Percentiles rank a stretch among this genome's conserved stretches.
Conservation (phyloP, 2,888 invertebrate species). For the Trisateles emortualis region DNA sequence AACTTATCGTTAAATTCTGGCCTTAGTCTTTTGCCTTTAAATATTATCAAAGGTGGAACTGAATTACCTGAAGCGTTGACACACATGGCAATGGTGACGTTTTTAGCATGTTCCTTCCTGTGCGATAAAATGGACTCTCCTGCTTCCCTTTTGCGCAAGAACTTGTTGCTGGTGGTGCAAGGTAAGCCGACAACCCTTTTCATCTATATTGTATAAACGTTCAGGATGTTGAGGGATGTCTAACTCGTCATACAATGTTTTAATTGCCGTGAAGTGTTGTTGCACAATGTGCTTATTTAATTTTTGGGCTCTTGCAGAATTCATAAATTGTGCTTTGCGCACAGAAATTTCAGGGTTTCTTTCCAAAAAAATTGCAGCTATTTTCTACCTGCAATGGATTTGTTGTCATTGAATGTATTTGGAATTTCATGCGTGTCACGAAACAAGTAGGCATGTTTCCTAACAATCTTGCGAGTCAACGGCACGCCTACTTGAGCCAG, state of each 20-base stretch:
- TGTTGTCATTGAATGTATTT: constrained; percentile 32
- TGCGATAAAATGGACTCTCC: constrained; percentile 41
- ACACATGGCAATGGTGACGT: constrained; percentile 21
- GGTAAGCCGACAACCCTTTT: constrained; percentile 42
- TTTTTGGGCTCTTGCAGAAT: constrained; percentile 47
- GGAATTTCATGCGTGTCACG: constrained; percentile 44
- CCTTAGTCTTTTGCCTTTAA: constrained; percentile 38
- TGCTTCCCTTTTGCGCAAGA: constrained; percentile 40
- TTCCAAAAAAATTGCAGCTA: no score
- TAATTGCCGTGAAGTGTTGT: constrained; percentile 29
- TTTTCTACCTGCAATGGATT: constrained; percentile 38
- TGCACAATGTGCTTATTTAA: constrained; percentile 43
- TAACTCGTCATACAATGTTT: background rate
- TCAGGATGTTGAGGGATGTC: constrained; percentile 22
- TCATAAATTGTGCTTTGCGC: constrained; percentile 41
- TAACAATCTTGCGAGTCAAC: constrained; percentile 30
- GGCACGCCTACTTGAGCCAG: constrained; percentile 29
- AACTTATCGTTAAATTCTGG: constrained; percentile 21
- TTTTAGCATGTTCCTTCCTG: constrained; percentile 41
- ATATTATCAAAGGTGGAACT: constrained; percentile 37
- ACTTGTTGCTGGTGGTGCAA: constrained; percentile 42
- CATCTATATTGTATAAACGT: constrained; percentile 41
- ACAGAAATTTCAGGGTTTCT: constrained; percentile 33
- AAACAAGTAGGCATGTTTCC: constrained; percentile 35
- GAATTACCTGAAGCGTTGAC: constrained; percentile 26